A percentile compares a stretch with the other conserved stretches of the same genome.
Evolutionary conservation across 35 echinoderm and acorn worm genomes (phyloP).

Genomic region (Eucidaris tribuloides): DNA sequence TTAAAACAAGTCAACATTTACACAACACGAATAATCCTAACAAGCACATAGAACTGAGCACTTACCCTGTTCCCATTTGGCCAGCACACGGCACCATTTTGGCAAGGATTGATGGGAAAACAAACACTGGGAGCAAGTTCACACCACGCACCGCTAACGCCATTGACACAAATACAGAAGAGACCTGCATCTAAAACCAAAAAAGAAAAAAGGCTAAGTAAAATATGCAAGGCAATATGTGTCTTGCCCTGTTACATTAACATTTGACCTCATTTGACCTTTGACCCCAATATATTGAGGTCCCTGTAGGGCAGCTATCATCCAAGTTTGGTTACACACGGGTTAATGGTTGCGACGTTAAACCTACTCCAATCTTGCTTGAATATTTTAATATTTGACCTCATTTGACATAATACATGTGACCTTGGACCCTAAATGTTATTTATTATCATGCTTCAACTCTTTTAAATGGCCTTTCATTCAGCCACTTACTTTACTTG

Average conservation of each 20-base stretch:
- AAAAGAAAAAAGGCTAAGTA: neutral
- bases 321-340: neutral
- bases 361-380: neutral
- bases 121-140: constrained; percentile 60
- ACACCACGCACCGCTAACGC: constrained; percentile 70
- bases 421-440: too few relatives aligned
- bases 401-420: neutral
- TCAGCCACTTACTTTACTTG: too few relatives aligned
- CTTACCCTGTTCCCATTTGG: constrained; percentile 43
- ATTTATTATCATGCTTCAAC: too few relatives aligned
- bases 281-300: too few relatives aligned
- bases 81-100: constrained; percentile 83
- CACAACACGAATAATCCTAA: neutral
- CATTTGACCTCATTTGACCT: too few relatives aligned
- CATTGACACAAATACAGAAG: constrained; percentile 72
- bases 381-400: neutral
- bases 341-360: neutral
- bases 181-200: constrained; percentile 47
- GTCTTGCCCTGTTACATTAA: neutral
- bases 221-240: neutral
- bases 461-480: too few relatives aligned
- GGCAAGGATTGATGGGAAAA: constrained; percentile 80
- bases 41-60: neutral
- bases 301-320: too few relatives aligned
- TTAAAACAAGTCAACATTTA: neutral